Base-by-base conservation (phyloP, 2,113 vertebrate species). In the Lota lota region DNA sequence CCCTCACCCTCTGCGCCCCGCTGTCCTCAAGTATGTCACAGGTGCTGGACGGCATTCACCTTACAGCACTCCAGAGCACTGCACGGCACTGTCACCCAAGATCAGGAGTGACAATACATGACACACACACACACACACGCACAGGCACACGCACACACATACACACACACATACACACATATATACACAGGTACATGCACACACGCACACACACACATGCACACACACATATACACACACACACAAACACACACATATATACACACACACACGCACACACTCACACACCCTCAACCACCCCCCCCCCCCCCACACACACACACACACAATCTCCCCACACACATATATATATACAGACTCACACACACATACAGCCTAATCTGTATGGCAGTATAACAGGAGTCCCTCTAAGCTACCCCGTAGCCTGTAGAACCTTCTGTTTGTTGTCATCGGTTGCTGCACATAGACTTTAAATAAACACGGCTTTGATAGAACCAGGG, bases 401-500 rank as follows among this genome's bases (percentile, higher is more conserved):
- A 87, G 83, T 87, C 81, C 63, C 70, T 77, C 69, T 63, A 81
- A 82, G 79, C 80, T 77, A 70, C 72, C 77, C 72, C 77, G 51
- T 68, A 73, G 79, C 80, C 82, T 79, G 80, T 77, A 79, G 79
- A 81, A 82, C 64, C 64, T 22, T 77, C 71, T 85, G 83, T 88
- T 87, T 87, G 19, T 85, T 87, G 76, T 82, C 68, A 80, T 81
- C 89, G 87, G 72, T 85, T 81, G 78, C 81, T 76, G 28, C 7
- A 67, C 83, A 78, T 85, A 79, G 82, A 86, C 84, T 82, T 85
- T 89, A 93, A 92, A 91, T 82, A 92, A 92, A 92, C 88, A 90
- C 64, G 75, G 76, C 82, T 87, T 72, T 87, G 88, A 90, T 87
- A 91, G 40, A 89, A 83, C 75, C 74, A 69, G 82, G 86, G 84